Percentiles rank a stretch among this genome's conserved stretches.
phyloP scores from a whole-genome alignment of 1,140 invertebrate genomes.

The Papilio aristodemus region DNA sequence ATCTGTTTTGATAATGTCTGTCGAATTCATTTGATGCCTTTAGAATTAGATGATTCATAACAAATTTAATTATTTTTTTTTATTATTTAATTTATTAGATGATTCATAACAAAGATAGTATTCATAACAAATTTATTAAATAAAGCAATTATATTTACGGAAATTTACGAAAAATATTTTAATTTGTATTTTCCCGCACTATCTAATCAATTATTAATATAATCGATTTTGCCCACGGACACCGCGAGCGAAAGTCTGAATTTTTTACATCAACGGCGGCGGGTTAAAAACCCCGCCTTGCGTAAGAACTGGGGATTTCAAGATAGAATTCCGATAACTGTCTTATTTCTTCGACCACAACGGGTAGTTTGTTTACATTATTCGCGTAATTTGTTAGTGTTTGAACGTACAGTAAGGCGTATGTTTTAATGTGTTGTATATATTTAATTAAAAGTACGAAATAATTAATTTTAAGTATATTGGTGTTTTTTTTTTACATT shows the following conservation, averaged over 20 bases:
- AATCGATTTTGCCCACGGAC: neutral
- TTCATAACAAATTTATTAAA: neutral
- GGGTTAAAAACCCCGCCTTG: conserved; percentile 25
- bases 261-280: conserved; percentile 7
- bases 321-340: conserved; percentile 9
- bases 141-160: neutral
- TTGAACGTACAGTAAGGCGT: neutral
- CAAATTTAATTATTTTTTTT: no score
- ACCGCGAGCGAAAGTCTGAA: conserved; percentile 17
- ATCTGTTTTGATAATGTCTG: no score
- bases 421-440: neutral
- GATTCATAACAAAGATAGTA: no score
- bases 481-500: no score
- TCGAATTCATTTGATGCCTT: no score
- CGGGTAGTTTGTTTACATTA: neutral
- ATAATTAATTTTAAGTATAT: neutral
- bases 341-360: conserved; percentile 15
- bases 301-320: conserved; percentile 21
- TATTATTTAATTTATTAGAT: no score
- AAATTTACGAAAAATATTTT: neutral
- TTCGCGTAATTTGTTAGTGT: conserved; percentile 14
- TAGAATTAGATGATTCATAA: no score
- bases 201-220: conserved; percentile 22
- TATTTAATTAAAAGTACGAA: neutral
- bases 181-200: neutral